Percentiles rank a stretch among this genome's conserved stretches.
These are phyloP conservation scores for Hoplostethus atlanticus DNA, from an alignment of 2,797 vertebrate genomes.

Conservation along the genomic window DNA sequence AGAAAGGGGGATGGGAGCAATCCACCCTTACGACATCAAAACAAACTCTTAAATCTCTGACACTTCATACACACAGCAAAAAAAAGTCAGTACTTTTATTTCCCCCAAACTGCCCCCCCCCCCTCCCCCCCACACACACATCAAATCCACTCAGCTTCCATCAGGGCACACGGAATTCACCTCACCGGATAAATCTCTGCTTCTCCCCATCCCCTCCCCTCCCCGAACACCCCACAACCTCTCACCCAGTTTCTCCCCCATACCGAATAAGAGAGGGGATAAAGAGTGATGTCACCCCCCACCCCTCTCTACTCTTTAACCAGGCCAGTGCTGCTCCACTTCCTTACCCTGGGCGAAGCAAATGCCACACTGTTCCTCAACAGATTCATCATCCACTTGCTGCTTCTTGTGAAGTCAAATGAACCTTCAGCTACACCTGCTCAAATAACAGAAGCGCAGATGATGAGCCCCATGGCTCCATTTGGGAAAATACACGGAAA, in stretches of 20 bases:
- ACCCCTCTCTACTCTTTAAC: conserved; percentile 43
- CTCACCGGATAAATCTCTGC: conserved; percentile 47
- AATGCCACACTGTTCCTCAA: conserved; percentile 41
- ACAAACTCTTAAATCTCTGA: conserved; percentile 2
- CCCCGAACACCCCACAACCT: conserved; percentile 73
- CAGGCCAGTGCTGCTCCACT: neutral
- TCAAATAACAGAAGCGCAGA: conserved; percentile 16
- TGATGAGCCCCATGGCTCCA: conserved; percentile 12
- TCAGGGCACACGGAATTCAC: conserved; percentile 38
- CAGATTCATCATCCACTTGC: conserved; percentile 34
- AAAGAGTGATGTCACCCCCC: conserved; percentile 65
- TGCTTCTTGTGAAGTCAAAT: conserved; percentile 45
- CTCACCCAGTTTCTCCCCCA: conserved; percentile 83
- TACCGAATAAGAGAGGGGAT: conserved; percentile 56
- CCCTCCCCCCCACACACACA: no score
- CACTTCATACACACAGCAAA: conserved; percentile 1
- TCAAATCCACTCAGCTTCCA: conserved; percentile 27
- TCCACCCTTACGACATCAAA: neutral
- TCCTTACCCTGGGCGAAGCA: conserved; percentile 24
- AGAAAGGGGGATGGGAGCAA: neutral
- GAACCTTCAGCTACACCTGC: conserved; percentile 40
- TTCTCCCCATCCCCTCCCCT: conserved; percentile 52
- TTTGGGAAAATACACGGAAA: conserved; percentile 45
- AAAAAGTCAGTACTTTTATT: neutral
- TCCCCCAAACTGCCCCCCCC: neutral